Base-by-base conservation (phyloP, 1,140 invertebrate genomes). In the Drosophila bifasciata region DNA sequence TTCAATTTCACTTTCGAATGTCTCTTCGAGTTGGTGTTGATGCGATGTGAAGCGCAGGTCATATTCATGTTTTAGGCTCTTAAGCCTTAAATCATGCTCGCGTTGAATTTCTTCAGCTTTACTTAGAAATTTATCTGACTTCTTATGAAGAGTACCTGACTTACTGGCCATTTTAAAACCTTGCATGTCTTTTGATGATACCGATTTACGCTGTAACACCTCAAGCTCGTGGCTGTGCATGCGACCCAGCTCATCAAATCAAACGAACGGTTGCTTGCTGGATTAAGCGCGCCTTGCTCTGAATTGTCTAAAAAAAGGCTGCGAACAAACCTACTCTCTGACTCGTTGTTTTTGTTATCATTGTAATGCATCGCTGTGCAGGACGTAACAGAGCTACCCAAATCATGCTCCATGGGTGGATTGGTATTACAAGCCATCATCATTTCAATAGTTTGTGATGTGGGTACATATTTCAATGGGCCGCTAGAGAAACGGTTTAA, bases 21-120 rank as follows among this genome's bases (percentile, higher is more conserved):
- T 93, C 53, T 91, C 92, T 66, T 94, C 92, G 66, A 93, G 91
- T 63, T 92, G 93, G 23, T 93, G 91, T 68, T 93, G 92, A 2
- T 93, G 88, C 32, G 93, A 92, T 5, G 92, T 92, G n/a, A 94
- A 79, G 40, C 93, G 92, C 0, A 92, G 84, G 23, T 93, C 92
- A 70, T 93, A 91, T 53, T 93, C 92, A 3, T 91, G 89, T 48
- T 92, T 85, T 73, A 93, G 80, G 49, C 83, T 92, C 64, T 92
- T 92, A 16, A 93, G 71, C 71, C 91, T 90, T 50, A 91, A 57
- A 51, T 92, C 68, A 91, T 93, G 79, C 40, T 93, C 92, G 32
- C 70, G 73, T 48, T 90, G 86, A 0, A 90, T 69, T 0, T 76
- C 44, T 11, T 92, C 90, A 1, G 48, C 60, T 19, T 77, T 70